Conservation (phyloP, 1,140 invertebrate genomes). For the Sipha flava region DNA sequence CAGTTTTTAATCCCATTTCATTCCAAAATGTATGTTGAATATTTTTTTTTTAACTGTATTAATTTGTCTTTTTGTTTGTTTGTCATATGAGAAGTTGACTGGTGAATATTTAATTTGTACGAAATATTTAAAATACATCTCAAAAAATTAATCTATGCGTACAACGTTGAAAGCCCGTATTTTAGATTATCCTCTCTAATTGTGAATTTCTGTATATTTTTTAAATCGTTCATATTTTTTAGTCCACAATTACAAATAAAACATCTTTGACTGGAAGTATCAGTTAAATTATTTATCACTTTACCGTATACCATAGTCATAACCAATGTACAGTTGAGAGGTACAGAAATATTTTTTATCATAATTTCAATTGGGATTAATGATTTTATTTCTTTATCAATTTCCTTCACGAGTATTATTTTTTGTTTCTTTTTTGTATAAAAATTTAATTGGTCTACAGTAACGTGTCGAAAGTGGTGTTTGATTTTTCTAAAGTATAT, state of each 20-base stretch:
- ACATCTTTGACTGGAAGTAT: slow-evolving; percentile 42
- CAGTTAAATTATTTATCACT: slow-evolving; percentile 43
- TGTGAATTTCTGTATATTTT: too few relatives aligned
- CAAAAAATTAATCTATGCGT: slow-evolving; percentile 42
- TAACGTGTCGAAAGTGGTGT: slow-evolving; percentile 41
- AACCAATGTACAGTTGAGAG: slow-evolving; percentile 37
- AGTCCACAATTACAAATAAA: slow-evolving; percentile 43
- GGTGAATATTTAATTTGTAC: too few relatives aligned
- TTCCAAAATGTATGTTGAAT: too few relatives aligned
- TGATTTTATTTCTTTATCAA: slow-evolving; percentile 36
- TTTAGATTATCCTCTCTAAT: too few relatives aligned
- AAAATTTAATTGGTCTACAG: too few relatives aligned
- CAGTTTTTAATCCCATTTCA: slow-evolving; percentile 34
- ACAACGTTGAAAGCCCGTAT: slow-evolving; percentile 43
- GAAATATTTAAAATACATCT: too few relatives aligned
- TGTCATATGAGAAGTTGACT: too few relatives aligned
- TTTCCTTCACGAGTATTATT: too few relatives aligned
- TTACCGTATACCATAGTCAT: too few relatives aligned
- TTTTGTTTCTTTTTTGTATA: too few relatives aligned
- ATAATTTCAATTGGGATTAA: slow-evolving; percentile 19
- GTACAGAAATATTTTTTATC: slow-evolving; percentile 35
- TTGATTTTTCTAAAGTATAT: slow-evolving; percentile 41
- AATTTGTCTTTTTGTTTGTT: background rate
- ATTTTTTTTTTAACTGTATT: background rate
- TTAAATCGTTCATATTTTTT: too few relatives aligned